These are phyloP conservation scores for Chondrosia reniformis DNA, from an alignment of 37 sponge, comb jelly and placozoan genomes.

Conservation along the genomic window DNA sequence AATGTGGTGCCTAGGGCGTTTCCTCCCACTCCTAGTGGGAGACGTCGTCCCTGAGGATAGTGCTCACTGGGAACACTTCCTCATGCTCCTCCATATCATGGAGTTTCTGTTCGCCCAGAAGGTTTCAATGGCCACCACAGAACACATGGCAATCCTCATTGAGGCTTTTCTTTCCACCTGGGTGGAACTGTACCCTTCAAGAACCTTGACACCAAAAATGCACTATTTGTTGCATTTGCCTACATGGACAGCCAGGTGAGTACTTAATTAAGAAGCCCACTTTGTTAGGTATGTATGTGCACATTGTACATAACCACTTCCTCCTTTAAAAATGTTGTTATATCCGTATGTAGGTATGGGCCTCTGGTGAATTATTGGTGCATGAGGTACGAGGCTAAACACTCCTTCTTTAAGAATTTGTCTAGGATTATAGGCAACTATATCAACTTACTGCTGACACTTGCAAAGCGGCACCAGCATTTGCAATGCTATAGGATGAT, in stretches of 20 bases:
- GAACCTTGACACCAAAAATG: constrained; percentile 48
- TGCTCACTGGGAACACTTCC: constrained; percentile 47
- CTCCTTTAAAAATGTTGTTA: background rate
- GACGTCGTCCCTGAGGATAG: constrained; percentile 30
- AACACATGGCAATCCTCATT: constrained; percentile 11
- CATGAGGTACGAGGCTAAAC: constrained; percentile 8
- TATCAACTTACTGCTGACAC: background rate
- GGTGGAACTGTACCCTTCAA: constrained; percentile 29
- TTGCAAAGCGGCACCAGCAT: constrained; percentile 6
- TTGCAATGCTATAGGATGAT: background rate
- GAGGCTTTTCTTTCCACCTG: constrained; percentile 30
- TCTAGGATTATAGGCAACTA: constrained; percentile 4
- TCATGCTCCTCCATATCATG: constrained; percentile 46
- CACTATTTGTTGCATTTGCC: constrained; percentile 57
- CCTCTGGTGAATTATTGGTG: constrained; percentile 4
- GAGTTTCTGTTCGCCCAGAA: constrained; percentile 56
- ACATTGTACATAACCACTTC: no score
- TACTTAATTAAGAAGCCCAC: no score
- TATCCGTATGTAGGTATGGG: background rate
- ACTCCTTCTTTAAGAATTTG: background rate
- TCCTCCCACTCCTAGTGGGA: constrained; percentile 59
- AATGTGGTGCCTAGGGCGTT: constrained; percentile 62
- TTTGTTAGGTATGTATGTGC: no score
- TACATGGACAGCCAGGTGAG: constrained; percentile 24
- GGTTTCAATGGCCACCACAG: constrained; percentile 21